Evolutionary conservation across 2,797 vertebrate species (phyloP).

Genomic region (Molossus molossus): DNA sequence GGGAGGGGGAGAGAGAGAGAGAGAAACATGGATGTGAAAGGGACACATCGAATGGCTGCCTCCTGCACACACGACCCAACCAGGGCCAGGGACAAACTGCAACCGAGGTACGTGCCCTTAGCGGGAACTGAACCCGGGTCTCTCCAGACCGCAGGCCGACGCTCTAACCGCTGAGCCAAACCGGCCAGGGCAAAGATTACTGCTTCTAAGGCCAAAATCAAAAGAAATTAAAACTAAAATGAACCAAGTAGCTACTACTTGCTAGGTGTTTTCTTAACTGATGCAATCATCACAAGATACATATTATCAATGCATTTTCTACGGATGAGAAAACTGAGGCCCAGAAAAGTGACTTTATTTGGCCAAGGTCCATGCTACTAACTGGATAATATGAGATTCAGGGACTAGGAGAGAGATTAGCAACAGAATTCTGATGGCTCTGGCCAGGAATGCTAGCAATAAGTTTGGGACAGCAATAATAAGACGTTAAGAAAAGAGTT

Average conservation of each 20-base stretch:
- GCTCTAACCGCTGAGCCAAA: too few species aligned
- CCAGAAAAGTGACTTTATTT: slow-evolving; percentile 25
- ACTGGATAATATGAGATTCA: neutral
- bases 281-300: slow-evolving; percentile 26
- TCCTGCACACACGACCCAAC: too few species aligned
- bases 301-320: slow-evolving; percentile 12
- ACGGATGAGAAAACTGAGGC: slow-evolving; percentile 62
- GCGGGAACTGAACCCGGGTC: too few species aligned
- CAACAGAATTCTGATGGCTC: neutral
- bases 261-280: slow-evolving; percentile 16
- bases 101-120: too few species aligned
- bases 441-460: neutral
- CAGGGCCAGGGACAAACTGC: too few species aligned
- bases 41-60: too few species aligned
- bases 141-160: too few species aligned
- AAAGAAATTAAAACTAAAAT: slow-evolving; percentile 34
- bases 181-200: neutral
- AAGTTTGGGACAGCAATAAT: neutral
- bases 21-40: too few species aligned
- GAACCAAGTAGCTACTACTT: neutral
- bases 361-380: neutral
- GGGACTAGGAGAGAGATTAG: neutral
- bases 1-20: too few species aligned
- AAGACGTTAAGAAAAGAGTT: neutral
- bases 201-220: slow-evolving; percentile 11